Conservation (phyloP, 2,888 invertebrate species). For the Urechis unicinctus region DNA sequence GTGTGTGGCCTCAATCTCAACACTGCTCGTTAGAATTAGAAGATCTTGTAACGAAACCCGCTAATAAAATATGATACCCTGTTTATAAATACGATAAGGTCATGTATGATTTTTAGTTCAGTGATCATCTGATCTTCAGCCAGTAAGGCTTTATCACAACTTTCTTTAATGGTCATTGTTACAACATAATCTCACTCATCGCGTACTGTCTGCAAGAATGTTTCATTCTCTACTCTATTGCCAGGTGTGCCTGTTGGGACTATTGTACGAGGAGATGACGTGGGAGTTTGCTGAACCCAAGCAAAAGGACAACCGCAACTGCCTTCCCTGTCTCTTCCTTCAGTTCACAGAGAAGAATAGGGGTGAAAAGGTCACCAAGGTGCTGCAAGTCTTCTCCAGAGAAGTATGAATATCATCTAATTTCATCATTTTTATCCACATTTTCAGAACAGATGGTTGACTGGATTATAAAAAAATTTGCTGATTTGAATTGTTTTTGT, state of each 20-base stretch:
- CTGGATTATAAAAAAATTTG: not conserved
- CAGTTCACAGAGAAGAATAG: conserved; percentile 66
- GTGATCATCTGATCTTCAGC: not conserved
- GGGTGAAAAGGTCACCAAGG: conserved; percentile 71
- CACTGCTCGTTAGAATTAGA: too few species aligned
- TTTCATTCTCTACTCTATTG: conserved; percentile 1
- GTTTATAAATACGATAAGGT: too few species aligned
- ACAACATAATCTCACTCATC: too few species aligned
- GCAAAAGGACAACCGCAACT: conserved; percentile 71
- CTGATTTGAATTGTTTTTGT: too few species aligned
- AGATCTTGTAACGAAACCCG: too few species aligned
- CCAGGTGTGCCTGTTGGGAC: conserved; percentile 51
- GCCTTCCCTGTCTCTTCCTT: conserved; percentile 84
- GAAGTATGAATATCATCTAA: conserved; percentile 45
- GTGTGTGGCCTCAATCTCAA: too few species aligned
- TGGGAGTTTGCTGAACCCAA: conserved; percentile 89
- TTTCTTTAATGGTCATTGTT: too few species aligned
- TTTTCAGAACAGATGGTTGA: not conserved
- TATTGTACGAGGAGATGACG: conserved; percentile 81
- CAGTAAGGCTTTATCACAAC: not conserved
- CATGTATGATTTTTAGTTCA: too few species aligned
- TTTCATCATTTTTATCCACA: not conserved
- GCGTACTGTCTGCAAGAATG: too few species aligned
- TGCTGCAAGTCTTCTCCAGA: conserved; percentile 63
- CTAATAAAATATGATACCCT: too few species aligned